A percentile compares a stretch with the other conserved stretches of the same genome.
Conservation (phyloP, 2,113 vertebrate species). For the Cheilinus undulatus region DNA sequence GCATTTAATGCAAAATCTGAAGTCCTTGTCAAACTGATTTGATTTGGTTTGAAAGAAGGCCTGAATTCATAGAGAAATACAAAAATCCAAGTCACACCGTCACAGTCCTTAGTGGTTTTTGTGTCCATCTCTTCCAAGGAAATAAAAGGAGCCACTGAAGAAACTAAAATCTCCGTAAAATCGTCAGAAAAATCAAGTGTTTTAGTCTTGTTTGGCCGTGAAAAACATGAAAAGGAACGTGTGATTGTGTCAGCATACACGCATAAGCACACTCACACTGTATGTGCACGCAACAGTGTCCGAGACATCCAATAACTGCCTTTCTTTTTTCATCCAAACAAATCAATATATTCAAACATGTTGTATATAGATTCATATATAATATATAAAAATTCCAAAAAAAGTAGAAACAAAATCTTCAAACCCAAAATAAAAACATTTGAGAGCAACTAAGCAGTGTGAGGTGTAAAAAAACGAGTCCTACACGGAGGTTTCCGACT, state of each 20-base stretch:
- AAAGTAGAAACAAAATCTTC: constrained; percentile 60
- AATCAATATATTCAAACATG: constrained; percentile 69
- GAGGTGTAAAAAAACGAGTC: constrained; percentile 18
- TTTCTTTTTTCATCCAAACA: constrained; percentile 45
- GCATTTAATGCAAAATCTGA: constrained; percentile 45
- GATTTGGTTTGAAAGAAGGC: not conserved
- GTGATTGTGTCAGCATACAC: constrained; percentile 32
- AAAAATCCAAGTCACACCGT: constrained; percentile 2
- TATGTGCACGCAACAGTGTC: constrained; percentile 28
- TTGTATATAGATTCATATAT: constrained; percentile 74
- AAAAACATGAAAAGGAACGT: constrained; percentile 8
- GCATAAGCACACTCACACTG: constrained; percentile 1
- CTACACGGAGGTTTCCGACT: constrained; percentile 96
- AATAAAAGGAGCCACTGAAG: constrained; percentile 4
- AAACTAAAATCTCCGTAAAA: not conserved
- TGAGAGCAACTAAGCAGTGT: constrained; percentile 36
- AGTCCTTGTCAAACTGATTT: not conserved
- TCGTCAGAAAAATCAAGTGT: constrained; percentile 10
- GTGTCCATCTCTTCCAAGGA: constrained; percentile 12
- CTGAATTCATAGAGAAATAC: too few species aligned
- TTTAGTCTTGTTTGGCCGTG: constrained; percentile 33
- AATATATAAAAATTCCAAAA: constrained; percentile 66
- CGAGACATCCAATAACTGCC: not conserved
- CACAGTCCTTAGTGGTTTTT: constrained; percentile 40
- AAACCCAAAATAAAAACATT: constrained; percentile 69